These are phyloP conservation scores for Huso huso DNA, from an alignment of 2,797 vertebrate species.

Conservation along the genomic window DNA sequence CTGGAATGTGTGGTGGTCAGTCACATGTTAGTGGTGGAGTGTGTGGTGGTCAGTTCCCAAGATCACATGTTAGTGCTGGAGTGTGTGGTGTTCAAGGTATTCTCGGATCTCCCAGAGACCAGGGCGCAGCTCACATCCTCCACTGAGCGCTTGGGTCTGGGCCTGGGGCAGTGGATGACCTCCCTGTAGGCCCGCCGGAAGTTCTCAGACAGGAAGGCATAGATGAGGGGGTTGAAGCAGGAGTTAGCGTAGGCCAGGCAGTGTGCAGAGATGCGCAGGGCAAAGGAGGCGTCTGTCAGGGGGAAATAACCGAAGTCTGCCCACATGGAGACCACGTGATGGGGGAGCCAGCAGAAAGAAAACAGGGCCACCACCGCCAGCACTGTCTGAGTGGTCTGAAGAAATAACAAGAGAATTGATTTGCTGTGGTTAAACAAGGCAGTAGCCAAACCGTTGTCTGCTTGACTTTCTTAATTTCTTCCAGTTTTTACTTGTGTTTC, in stretches of 20 bases:
- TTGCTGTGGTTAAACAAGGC: too few species aligned
- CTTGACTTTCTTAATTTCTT: too few species aligned
- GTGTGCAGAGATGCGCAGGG: constrained; percentile 12
- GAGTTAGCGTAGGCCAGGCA: constrained; percentile 18
- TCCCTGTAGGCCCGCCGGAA: constrained; percentile 14
- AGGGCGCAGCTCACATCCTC: not conserved
- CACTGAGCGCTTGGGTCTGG: not conserved
- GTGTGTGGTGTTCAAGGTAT: not conserved
- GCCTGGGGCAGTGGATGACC: constrained; percentile 8
- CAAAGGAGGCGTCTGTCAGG: constrained; percentile 12
- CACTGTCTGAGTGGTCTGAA: constrained; percentile 18
- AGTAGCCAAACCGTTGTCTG: too few species aligned
- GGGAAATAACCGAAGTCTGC: constrained; percentile 14
- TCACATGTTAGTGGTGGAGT: too few species aligned
- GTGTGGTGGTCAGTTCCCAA: too few species aligned
- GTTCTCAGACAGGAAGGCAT: constrained; percentile 19
- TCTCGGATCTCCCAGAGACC: not conserved
- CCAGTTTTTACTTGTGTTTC: too few species aligned
- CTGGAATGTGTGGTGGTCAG: too few species aligned
- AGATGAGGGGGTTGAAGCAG: constrained; percentile 19
- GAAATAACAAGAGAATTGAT: not conserved
- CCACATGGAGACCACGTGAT: constrained; percentile 18
- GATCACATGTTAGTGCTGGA: not conserved
- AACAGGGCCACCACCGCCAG: constrained; percentile 13
- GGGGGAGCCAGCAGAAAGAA: constrained; percentile 17